phyloP scores from a whole-genome alignment of 1,140 invertebrate genomes.

The Solenopsis fugax region DNA sequence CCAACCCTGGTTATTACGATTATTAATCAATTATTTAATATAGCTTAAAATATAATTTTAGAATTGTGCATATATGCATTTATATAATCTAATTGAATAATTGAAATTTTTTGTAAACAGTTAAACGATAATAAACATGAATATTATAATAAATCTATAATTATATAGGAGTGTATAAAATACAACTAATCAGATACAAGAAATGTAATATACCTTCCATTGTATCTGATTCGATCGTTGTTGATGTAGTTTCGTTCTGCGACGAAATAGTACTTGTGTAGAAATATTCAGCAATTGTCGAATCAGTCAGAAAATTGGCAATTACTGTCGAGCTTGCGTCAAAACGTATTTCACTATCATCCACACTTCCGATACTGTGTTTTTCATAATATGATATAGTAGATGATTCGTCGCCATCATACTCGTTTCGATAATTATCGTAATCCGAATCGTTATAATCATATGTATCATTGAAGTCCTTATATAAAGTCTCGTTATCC shows the following conservation, averaged over 20 bases:
- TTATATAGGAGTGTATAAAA: not conserved
- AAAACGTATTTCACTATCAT: not conserved
- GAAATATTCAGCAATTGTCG: constrained; percentile 6
- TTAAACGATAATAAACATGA: not conserved
- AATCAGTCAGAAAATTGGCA: constrained; percentile 9
- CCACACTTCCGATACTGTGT: not conserved
- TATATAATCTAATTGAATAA: no score
- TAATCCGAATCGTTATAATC: constrained; percentile 33
- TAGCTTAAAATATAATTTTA: not conserved
- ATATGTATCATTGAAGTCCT: constrained; percentile 78
- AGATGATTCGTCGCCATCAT: not conserved
- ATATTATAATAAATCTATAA: not conserved
- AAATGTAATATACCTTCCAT: constrained; percentile 12
- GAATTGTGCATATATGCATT: not conserved
- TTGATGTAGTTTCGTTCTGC: not conserved
- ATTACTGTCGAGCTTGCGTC: not conserved
- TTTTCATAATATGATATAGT: not conserved
- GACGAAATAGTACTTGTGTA: constrained; percentile 23
- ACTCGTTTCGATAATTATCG: not conserved
- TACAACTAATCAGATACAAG: not conserved
- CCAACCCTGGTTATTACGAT: not conserved
- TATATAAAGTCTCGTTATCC: constrained; percentile 49
- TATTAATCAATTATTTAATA: constrained; percentile 2
- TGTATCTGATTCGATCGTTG: not conserved
- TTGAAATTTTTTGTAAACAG: no score